Evolutionary conservation across 2,113 vertebrate species (phyloP).

Genomic region (Chloroceryle aenea): DNA sequence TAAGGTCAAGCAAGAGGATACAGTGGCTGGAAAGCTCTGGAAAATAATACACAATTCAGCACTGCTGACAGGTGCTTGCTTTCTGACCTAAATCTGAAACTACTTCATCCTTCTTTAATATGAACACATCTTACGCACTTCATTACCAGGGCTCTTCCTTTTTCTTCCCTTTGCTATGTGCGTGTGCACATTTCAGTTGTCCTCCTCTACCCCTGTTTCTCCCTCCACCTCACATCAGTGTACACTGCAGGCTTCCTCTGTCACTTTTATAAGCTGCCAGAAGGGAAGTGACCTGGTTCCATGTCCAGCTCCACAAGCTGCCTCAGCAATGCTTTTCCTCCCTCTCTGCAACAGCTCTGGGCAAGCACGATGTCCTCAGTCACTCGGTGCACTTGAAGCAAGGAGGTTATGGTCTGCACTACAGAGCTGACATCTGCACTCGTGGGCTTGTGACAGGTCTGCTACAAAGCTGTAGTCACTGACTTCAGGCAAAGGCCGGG

Average conservation of each 20-base stretch:
- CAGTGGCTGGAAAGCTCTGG: neutral
- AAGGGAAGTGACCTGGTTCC: constrained; percentile 46
- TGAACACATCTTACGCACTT: neutral
- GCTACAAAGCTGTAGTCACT: neutral
- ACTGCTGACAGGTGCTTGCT: neutral
- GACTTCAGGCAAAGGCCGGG: neutral
- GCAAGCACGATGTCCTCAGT: neutral
- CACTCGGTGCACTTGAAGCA: neutral
- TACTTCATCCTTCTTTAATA: neutral
- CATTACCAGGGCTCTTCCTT: neutral
- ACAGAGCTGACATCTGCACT: neutral
- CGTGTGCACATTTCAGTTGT: neutral
- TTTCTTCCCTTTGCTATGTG: neutral
- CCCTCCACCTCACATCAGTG: neutral
- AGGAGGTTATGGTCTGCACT: neutral
- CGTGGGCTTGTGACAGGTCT: neutral
- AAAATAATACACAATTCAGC: neutral
- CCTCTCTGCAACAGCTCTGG: neutral
- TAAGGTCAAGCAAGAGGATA: neutral
- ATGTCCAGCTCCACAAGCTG: neutral
- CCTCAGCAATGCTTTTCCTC: constrained; percentile 46
- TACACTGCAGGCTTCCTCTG: constrained; percentile 40
- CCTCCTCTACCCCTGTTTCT: neutral
- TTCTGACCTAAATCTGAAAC: neutral
- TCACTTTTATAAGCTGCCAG: constrained; percentile 46